Base-by-base conservation (phyloP, 2,113 vertebrate genomes). In the Mohoua ochrocephala region DNA sequence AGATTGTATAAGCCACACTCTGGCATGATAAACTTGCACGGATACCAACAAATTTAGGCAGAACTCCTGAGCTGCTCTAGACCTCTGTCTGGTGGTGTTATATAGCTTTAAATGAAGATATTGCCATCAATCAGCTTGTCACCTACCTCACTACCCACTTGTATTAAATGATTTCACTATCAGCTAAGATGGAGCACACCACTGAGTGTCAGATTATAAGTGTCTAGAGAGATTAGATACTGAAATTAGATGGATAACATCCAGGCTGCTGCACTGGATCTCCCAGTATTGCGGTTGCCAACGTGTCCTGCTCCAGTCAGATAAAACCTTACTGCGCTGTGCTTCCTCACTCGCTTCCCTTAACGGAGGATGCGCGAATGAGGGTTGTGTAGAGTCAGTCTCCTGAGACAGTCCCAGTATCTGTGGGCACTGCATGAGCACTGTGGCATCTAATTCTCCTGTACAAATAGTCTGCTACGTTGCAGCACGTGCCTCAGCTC, bases 91-190 rank as follows among this genome's bases (percentile, higher is more conserved):
- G 85, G 24, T 83, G 8, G 4, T 67, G 59, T 37, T 81, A 53
- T 65, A 39, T 64, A 78, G 76, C 68, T 89, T 89, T 74, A 93
- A 92, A 89, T 86, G 49, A 96, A 96, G 92, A 93, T 10, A n/a
- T 53, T 87, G 69, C 80, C 49, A 96, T 97, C 95, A 94, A 91
- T 96, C 95, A 94, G 52, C 68, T 83, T 97, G 95, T 97, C 96
- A 93, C 88, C 95, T 91, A 91, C 95, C 91, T 96, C 49, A 19
- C 95, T 97, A 96, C 83, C 85, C 92, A 88, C 83, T 95, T 96
- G 73, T 95, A 89, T 94, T 94, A 96, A 96, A 97, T 92, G 92
- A 96, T 96, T 94, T 95, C 83, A 79, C 93, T 96, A 96, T 97
- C 96, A 87, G 76, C 83, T 87, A 96, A 96, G 93, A 96, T 92